Conservation (phyloP, 2,888 invertebrate species). For the Globia sparganii region DNA sequence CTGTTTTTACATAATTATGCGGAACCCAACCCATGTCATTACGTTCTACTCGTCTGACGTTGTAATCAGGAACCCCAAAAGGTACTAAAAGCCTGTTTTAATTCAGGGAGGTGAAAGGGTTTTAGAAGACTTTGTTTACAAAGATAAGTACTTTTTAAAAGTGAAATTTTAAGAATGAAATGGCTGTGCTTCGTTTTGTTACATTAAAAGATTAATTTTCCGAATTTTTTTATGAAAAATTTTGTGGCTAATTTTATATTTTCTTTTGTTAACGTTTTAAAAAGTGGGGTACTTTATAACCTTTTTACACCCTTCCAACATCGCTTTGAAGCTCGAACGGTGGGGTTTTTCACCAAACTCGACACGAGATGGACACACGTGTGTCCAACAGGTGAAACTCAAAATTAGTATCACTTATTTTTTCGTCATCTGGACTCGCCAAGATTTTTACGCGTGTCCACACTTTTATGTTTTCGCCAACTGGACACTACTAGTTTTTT, state of each 20-base stretch:
- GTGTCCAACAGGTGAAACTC: too few species aligned
- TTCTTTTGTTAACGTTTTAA: slow-evolving; percentile 11
- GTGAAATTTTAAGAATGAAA: slow-evolving; percentile 39
- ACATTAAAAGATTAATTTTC: slow-evolving; percentile 9
- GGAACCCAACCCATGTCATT: slow-evolving; percentile 62
- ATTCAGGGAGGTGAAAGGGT: slow-evolving; percentile 60
- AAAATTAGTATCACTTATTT: too few species aligned
- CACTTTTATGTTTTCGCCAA: too few species aligned
- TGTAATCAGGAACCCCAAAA: slow-evolving; percentile 56
- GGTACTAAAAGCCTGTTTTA: slow-evolving; percentile 62
- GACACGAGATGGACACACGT: too few species aligned
- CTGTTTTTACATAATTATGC: slow-evolving; percentile 69
- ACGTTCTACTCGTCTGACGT: slow-evolving; percentile 48
- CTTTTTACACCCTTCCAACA: too few species aligned
- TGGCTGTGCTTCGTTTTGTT: slow-evolving; percentile 36
- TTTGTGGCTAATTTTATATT: neutral
- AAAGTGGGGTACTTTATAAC: neutral
- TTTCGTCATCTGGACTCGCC: too few species aligned
- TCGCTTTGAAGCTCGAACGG: neutral
- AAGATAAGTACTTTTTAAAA: slow-evolving; percentile 54
- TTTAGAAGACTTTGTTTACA: slow-evolving; percentile 55
- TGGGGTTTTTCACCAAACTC: too few species aligned
- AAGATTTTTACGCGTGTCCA: too few species aligned
- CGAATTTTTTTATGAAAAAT: neutral
- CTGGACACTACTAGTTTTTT: too few species aligned